Percentiles rank a stretch among this genome's conserved stretches.
These are phyloP conservation scores for Mallotus villosus DNA, from an alignment of 2,797 vertebrate species.

Conservation along the genomic window DNA sequence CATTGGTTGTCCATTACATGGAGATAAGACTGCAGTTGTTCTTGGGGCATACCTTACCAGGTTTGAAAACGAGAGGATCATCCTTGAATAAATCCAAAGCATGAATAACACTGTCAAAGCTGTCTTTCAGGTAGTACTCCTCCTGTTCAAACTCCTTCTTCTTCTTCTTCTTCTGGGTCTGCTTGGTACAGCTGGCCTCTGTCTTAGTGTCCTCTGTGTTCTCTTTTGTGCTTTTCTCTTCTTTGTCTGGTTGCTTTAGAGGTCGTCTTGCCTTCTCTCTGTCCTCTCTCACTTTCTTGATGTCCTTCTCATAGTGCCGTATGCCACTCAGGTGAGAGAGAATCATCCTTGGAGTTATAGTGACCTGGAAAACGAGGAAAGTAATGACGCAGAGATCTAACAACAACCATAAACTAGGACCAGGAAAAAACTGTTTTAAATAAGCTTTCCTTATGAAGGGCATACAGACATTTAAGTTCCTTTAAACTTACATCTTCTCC, in stretches of 20 bases:
- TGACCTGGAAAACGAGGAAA: slow-evolving; percentile 75
- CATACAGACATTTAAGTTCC: background rate
- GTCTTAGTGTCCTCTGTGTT: slow-evolving; percentile 49
- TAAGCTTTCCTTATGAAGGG: too few species aligned
- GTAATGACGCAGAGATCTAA: slow-evolving; percentile 1
- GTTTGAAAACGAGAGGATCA: slow-evolving; percentile 93
- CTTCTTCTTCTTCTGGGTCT: slow-evolving; percentile 73
- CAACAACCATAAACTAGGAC: background rate
- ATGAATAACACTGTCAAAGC: slow-evolving; percentile 85
- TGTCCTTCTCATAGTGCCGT: slow-evolving; percentile 95
- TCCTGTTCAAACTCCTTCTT: slow-evolving; percentile 88
- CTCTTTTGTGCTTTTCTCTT: slow-evolving; percentile 59
- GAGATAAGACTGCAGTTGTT: background rate
- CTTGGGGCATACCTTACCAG: slow-evolving; percentile 77
- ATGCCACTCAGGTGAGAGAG: slow-evolving; percentile 96
- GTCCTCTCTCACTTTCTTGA: slow-evolving; percentile 86
- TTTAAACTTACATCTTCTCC: slow-evolving; percentile 83
- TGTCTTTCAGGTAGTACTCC: slow-evolving; percentile 93
- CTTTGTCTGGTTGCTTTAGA: slow-evolving; percentile 61
- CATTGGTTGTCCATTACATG: background rate
- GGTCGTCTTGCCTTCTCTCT: slow-evolving; percentile 79
- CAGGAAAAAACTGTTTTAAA: too few species aligned
- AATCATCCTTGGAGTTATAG: slow-evolving; percentile 87
- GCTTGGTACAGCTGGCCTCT: slow-evolving; percentile 62
- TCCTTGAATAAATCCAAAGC: slow-evolving; percentile 93